A percentile compares a stretch with the other conserved stretches of the same genome.
These are phyloP conservation scores for Corythornis madagascariensis DNA, from an alignment of 2,113 vertebrate genomes.

Conservation along the genomic window DNA sequence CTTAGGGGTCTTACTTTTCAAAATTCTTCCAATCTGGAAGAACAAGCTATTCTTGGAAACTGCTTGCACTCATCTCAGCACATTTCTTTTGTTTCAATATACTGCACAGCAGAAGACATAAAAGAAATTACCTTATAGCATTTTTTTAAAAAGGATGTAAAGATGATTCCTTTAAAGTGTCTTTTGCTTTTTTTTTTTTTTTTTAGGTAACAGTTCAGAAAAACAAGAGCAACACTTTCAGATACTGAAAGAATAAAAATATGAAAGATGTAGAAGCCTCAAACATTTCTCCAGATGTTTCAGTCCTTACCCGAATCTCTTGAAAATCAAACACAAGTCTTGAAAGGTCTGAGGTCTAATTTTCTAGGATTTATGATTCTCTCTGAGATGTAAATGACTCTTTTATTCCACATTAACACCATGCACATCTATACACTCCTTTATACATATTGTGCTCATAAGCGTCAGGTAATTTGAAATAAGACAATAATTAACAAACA, in stretches of 20 bases:
- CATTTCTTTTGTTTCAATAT: not conserved
- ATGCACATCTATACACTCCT: not conserved
- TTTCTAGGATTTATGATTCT: not conserved
- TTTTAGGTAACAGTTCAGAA: not conserved
- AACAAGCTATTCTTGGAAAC: not conserved
- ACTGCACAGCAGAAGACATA: not conserved
- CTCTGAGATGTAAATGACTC: not conserved
- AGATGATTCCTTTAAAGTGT: not conserved
- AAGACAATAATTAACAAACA: not conserved
- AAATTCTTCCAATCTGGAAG: not conserved
- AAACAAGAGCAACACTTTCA: not conserved
- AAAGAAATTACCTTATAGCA: not conserved
- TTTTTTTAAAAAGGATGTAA: not conserved
- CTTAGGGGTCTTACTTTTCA: not conserved
- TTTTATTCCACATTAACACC: not conserved
- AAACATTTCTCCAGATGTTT: not conserved
- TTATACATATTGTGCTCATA: not conserved
- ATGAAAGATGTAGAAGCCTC: not conserved
- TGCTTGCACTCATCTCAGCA: not conserved
- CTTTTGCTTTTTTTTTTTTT: not conserved
- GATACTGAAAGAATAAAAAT: not conserved
- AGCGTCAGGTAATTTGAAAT: not conserved
- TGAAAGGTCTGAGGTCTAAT: not conserved
- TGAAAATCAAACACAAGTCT: not conserved
- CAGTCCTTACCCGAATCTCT: not conserved